A percentile compares a stretch with the other conserved stretches of the same genome.
Conservation (phyloP, 2,113 vertebrate genomes). For the Trogon surrucura region DNA sequence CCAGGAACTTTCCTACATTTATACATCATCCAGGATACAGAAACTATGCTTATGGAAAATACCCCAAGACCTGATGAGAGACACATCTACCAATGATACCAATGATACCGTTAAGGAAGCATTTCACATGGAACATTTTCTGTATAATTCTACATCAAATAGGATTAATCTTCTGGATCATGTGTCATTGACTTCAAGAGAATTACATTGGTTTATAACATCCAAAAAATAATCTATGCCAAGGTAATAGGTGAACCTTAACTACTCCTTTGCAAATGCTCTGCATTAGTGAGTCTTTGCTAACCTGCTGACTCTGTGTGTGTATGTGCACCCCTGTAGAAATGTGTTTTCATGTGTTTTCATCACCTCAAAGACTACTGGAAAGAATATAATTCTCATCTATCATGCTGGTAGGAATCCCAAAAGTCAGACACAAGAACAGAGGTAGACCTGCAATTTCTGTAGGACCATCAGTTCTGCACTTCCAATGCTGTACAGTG, state of each 20-base stretch:
- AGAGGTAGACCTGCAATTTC: not conserved
- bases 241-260: not conserved
- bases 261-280: rapidly evolving
- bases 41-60: not conserved
- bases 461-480: not conserved
- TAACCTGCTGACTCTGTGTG: not conserved
- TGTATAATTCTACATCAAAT: not conserved
- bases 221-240: not conserved
- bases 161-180: not conserved
- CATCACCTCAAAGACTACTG: not conserved
- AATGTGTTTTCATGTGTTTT: not conserved
- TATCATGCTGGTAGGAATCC: not conserved
- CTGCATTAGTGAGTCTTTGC: not conserved
- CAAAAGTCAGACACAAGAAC: not conserved
- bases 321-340: not conserved
- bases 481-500: not conserved
- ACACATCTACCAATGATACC: not conserved
- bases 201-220: not conserved
- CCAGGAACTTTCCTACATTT: not conserved
- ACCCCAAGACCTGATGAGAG: not conserved
- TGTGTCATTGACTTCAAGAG: not conserved
- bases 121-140: not conserved
- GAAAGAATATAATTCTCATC: not conserved
- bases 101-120: not conserved
- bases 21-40: not conserved